Conservation (phyloP, 2,113 vertebrate genomes). For the Neolamprologus tretocephalus region DNA sequence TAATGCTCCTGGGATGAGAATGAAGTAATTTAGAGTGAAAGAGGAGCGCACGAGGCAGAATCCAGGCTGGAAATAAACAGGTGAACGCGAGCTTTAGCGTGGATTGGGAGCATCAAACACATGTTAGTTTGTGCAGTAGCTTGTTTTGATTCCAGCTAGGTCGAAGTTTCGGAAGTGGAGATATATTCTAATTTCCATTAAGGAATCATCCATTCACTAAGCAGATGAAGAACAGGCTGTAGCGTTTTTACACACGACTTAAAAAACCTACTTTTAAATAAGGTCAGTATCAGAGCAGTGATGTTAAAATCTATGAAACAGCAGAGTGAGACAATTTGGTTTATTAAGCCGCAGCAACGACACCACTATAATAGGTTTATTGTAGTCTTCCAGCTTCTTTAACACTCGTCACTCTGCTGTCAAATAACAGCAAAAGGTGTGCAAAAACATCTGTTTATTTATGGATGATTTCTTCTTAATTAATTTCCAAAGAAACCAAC, state of each 20-base stretch:
- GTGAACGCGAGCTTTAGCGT: neutral
- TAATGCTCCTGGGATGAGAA: neutral
- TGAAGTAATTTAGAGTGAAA: neutral
- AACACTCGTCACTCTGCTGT: neutral
- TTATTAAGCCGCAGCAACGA: neutral
- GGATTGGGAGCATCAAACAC: neutral
- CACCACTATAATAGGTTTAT: neutral
- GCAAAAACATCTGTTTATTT: neutral
- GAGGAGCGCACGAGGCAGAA: neutral
- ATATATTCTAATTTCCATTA: neutral
- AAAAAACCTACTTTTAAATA: neutral
- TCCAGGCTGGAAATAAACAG: neutral
- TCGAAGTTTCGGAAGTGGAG: neutral
- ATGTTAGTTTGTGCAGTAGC: neutral
- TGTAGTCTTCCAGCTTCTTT: neutral
- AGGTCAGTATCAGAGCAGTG: neutral
- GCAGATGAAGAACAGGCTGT: neutral
- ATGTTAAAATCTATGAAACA: neutral
- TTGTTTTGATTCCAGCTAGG: neutral
- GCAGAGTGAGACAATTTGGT: neutral
- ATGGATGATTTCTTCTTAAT: neutral
- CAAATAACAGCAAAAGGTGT: neutral
- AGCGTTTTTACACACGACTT: neutral
- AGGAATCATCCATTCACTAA: neutral
- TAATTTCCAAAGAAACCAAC: neutral